Evolutionary conservation across 2,113 vertebrate genomes (phyloP).

Genomic region (Nanorana parkeri): DNA sequence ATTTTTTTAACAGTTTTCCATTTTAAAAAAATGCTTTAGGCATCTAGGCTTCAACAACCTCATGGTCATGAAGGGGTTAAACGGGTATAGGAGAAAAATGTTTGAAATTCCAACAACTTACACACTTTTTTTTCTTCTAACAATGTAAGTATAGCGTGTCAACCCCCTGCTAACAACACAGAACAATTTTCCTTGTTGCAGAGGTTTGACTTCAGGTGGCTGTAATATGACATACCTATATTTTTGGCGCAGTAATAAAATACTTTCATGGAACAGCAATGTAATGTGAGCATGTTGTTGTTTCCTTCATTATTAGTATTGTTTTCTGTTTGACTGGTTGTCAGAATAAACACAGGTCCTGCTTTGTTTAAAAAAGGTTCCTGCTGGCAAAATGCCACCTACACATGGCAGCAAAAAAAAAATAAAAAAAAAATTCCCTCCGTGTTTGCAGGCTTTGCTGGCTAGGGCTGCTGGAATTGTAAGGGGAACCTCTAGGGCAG

Average conservation of each 20-base stretch:
- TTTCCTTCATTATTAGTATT: slow-evolving; percentile 15
- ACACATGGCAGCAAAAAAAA: neutral
- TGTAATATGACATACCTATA: neutral
- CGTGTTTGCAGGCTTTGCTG: neutral
- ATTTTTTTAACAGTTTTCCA: too few relatives aligned
- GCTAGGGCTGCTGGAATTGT: too few relatives aligned
- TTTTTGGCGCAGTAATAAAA: neutral
- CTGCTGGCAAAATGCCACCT: neutral
- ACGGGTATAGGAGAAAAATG: too few relatives aligned
- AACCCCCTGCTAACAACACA: neutral
- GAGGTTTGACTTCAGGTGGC: neutral
- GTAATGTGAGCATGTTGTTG: neutral
- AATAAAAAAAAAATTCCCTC: neutral
- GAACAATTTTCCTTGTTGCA: neutral
- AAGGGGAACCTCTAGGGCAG: too few relatives aligned
- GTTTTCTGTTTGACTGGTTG: neutral
- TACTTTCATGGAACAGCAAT: neutral
- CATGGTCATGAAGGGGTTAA: too few relatives aligned
- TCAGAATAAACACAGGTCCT: neutral
- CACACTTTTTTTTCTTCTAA: neutral
- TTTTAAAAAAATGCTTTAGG: too few relatives aligned
- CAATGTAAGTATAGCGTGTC: neutral
- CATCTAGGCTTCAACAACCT: too few relatives aligned
- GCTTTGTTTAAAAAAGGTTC: neutral
- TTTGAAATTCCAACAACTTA: too few relatives aligned